A percentile compares a stretch with the other conserved stretches of the same genome.
phyloP scores from a whole-genome alignment of 92 coral and sea anemone genomes.

The Palythoa grandiflora region DNA sequence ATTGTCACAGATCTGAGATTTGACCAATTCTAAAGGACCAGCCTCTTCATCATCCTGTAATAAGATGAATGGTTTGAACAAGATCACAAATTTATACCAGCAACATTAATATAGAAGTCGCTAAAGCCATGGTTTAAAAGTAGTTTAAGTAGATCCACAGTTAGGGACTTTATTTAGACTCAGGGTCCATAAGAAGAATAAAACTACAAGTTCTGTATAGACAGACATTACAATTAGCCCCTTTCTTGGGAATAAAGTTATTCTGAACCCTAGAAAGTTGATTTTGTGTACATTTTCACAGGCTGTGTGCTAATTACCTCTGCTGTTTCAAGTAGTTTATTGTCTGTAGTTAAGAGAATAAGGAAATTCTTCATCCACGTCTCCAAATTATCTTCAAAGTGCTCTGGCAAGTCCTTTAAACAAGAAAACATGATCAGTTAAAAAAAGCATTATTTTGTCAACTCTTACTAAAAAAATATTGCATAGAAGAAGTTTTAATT shows the following conservation, averaged over 20 bases:
- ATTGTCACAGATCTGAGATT: slow-evolving; percentile 98
- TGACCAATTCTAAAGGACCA: slow-evolving; percentile 89
- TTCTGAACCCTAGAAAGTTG: neutral
- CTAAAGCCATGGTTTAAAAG: too few relatives aligned
- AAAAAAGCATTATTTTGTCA: neutral
- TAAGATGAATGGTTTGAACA: neutral
- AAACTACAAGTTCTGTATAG: too few relatives aligned
- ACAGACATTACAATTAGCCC: neutral
- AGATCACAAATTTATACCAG: neutral
- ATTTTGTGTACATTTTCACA: neutral
- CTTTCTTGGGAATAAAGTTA: neutral
- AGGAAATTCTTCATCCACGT: slow-evolving; percentile 97
- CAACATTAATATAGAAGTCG: too few relatives aligned
- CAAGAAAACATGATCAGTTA: neutral
- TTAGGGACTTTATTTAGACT: too few relatives aligned
- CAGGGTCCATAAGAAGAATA: too few relatives aligned
- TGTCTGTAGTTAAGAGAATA: slow-evolving; percentile 87
- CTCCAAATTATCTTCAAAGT: slow-evolving; percentile 97
- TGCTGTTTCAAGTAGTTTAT: slow-evolving; percentile 71
- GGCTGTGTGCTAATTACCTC: slow-evolving; percentile 1
- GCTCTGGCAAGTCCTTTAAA: slow-evolving; percentile 93
- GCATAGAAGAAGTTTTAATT: too few relatives aligned
- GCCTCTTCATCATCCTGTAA: slow-evolving; percentile 91
- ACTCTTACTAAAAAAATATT: neutral
- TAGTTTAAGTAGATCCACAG: too few relatives aligned